Percentiles rank a stretch among this genome's conserved stretches.
Conservation (phyloP, 1,140 invertebrate species). For the Panagrolaimus sp. region DNA sequence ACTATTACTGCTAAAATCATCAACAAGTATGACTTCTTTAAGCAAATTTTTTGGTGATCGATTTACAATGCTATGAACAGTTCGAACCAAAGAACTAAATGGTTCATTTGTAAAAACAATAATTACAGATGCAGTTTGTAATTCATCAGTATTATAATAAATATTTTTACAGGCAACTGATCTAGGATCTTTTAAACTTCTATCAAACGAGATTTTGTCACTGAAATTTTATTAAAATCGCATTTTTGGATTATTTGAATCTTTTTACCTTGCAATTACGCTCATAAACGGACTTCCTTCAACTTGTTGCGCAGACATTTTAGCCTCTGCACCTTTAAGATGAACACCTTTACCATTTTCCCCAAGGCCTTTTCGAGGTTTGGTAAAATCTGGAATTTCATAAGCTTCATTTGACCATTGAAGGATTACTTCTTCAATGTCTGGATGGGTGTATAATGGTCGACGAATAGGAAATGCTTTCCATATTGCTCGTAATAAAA, state of each 20-base stretch:
- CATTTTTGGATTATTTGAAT: slow-evolving; percentile 8
- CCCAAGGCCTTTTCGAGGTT: too few species aligned
- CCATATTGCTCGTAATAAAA: too few species aligned
- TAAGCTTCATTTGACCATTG: too few species aligned
- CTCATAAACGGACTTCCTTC: not conserved
- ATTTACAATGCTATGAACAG: slow-evolving; percentile 79
- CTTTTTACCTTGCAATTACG: not conserved
- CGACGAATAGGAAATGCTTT: too few species aligned
- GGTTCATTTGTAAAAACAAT: slow-evolving; percentile 82
- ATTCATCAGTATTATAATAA: slow-evolving; percentile 31
- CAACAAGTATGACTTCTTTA: slow-evolving; percentile 80
- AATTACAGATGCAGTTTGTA: slow-evolving; percentile 43
- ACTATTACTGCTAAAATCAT: slow-evolving; percentile 78
- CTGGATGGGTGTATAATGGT: too few species aligned
- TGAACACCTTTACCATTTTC: too few species aligned
- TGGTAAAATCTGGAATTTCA: too few species aligned
- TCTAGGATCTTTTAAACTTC: slow-evolving; percentile 29
- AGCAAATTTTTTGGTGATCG: slow-evolving; percentile 68
- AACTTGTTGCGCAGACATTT: not conserved
- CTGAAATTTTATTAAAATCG: slow-evolving; percentile 31
- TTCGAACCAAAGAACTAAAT: slow-evolving; percentile 74
- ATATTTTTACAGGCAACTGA: slow-evolving; percentile 27
- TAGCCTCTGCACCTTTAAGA: too few species aligned
- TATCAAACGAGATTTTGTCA: slow-evolving; percentile 45
- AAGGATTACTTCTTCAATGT: too few species aligned